phyloP scores from a whole-genome alignment of 2,113 vertebrate species.

The Erinaceus europaeus region DNA sequence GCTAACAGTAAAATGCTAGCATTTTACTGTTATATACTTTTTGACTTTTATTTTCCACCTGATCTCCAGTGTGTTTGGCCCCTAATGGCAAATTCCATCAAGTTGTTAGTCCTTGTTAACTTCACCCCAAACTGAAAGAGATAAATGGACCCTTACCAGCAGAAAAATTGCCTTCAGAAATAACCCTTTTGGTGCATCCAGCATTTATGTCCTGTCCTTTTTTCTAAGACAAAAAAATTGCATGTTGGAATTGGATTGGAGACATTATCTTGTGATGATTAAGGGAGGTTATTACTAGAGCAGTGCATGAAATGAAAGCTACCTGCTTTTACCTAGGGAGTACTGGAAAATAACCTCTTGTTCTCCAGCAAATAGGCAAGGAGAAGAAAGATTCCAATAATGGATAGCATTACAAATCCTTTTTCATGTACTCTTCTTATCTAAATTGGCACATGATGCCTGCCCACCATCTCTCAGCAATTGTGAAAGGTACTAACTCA shows the following conservation, averaged over 20 bases:
- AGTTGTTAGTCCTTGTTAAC: not conserved
- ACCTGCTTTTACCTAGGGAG: not conserved
- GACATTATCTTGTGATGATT: conserved; percentile 48
- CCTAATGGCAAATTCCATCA: not conserved
- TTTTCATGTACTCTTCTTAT: not conserved
- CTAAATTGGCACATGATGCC: conserved; percentile 29
- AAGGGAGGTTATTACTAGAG: conserved; percentile 47
- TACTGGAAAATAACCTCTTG: conserved; percentile 28
- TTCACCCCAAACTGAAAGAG: conserved; percentile 39
- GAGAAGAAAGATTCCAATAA: conserved; percentile 42
- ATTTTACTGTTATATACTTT: not conserved
- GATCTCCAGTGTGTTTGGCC: not conserved
- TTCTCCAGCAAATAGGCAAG: not conserved
- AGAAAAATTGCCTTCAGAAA: conserved; percentile 51
- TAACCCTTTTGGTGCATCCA: not conserved
- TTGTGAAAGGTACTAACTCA: not conserved
- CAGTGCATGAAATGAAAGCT: conserved; percentile 22
- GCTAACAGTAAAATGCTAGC: not conserved
- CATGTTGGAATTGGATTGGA: conserved; percentile 46
- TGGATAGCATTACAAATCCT: conserved; percentile 25
- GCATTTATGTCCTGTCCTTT: conserved; percentile 1
- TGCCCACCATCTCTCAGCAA: conserved; percentile 20
- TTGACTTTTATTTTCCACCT: not conserved
- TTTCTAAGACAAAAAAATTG: conserved; percentile 47
- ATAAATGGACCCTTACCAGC: conserved; percentile 26